These are phyloP conservation scores for Copidosoma floridanum DNA, from an alignment of 1,140 invertebrate species.

Conservation along the genomic window DNA sequence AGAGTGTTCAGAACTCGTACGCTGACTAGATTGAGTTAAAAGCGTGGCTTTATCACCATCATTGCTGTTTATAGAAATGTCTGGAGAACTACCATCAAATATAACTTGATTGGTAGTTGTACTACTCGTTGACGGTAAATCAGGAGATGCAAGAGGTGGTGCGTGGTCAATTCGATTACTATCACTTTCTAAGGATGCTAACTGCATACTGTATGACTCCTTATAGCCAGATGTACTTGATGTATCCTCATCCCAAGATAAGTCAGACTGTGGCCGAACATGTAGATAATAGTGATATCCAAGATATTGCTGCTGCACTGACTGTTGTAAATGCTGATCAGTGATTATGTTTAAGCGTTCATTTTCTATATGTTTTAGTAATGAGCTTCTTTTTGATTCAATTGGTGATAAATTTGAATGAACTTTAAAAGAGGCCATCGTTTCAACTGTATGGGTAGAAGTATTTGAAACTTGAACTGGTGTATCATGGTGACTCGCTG, in stretches of 20 bases:
- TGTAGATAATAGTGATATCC: conserved; percentile 28
- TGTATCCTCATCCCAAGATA: conserved; percentile 76
- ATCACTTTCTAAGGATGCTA: conserved; percentile 53
- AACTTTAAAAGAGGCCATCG: too few relatives aligned
- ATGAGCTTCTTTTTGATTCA: too few relatives aligned
- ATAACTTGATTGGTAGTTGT: conserved; percentile 60
- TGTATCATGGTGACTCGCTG: too few relatives aligned
- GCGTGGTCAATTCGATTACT: conserved; percentile 39
- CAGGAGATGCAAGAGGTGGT: conserved; percentile 58
- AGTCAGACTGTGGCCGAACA: conserved; percentile 44
- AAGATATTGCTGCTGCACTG: conserved; percentile 39
- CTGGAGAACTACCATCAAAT: conserved; percentile 63
- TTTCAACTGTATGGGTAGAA: too few relatives aligned
- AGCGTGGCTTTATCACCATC: conserved; percentile 63
- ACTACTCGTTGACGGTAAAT: conserved; percentile 57
- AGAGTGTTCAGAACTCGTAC: conserved; percentile 65
- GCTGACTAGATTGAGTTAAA: conserved; percentile 49
- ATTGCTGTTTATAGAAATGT: conserved; percentile 62
- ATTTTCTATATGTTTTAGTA: too few relatives aligned
- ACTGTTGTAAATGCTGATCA: conserved; percentile 20
- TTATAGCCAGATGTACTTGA: conserved; percentile 80
- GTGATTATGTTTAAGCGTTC: too few relatives aligned
- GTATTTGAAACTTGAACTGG: too few relatives aligned
- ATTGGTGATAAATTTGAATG: too few relatives aligned
- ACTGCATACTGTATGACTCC: conserved; percentile 62